Percentiles rank a stretch among this genome's conserved stretches.
phyloP scores from a whole-genome alignment of 1,140 invertebrate species.

The Portunus trituberculatus region DNA sequence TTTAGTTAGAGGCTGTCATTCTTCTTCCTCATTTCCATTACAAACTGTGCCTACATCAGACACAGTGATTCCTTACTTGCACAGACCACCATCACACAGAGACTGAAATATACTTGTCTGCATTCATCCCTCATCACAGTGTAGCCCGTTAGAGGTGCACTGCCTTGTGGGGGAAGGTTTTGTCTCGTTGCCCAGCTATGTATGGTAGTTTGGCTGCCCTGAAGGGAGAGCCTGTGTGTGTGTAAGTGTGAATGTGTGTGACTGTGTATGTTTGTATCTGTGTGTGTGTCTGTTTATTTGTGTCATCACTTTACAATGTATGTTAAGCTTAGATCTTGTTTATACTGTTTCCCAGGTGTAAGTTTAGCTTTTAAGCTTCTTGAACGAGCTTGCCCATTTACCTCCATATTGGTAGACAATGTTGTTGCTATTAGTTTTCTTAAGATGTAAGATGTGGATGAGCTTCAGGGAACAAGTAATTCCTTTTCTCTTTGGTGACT shows the following conservation, averaged over 20 bases:
- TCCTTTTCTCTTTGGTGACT: background rate
- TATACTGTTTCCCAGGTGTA: background rate
- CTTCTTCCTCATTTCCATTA: background rate
- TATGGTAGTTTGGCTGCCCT: background rate
- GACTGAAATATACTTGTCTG: background rate
- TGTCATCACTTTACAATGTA: background rate
- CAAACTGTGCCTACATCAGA: too few relatives aligned
- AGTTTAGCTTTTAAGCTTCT: slow-evolving; percentile 2
- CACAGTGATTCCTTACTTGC: background rate
- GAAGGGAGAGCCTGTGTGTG: background rate
- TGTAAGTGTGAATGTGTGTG: too few relatives aligned
- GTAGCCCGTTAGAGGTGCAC: background rate
- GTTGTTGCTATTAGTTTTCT: background rate
- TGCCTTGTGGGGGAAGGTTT: slow-evolving; percentile 17
- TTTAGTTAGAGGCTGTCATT: background rate
- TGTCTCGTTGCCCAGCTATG: background rate
- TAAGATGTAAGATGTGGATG: background rate
- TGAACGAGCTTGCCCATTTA: slow-evolving; percentile 9
- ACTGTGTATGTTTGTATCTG: too few relatives aligned
- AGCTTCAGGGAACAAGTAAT: background rate
- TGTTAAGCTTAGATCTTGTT: slow-evolving; percentile 8
- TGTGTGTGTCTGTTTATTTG: too few relatives aligned
- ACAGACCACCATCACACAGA: background rate
- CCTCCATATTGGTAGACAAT: background rate
- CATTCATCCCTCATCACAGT: background rate